Percentiles rank a stretch among this genome's conserved stretches.
These are phyloP conservation scores for Dolichotis patagonum DNA, from an alignment of 2,113 vertebrate species.

Conservation along the genomic window DNA sequence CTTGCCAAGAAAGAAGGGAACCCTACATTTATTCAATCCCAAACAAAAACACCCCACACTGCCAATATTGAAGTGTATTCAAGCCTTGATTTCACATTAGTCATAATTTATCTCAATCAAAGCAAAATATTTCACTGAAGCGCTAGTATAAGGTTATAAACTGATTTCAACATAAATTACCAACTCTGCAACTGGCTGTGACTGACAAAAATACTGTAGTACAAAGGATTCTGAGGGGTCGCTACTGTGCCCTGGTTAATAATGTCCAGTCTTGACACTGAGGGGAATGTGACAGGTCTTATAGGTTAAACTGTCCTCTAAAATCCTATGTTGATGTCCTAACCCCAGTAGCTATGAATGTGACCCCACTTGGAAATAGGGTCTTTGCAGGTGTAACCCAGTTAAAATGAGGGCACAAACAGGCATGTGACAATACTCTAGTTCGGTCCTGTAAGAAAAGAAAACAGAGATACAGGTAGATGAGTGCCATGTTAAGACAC, in stretches of 20 bases:
- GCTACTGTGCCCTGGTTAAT: not conserved
- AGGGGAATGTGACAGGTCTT: not conserved
- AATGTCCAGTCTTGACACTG: not conserved
- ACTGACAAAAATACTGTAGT: not conserved
- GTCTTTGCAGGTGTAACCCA: conserved; percentile 1
- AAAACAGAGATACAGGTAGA: not conserved
- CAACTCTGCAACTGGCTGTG: not conserved
- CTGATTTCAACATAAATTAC: not conserved
- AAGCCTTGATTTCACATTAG: not conserved
- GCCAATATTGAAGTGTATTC: conserved; percentile 12
- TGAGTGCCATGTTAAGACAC: no score
- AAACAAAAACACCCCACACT: not conserved
- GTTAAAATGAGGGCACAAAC: not conserved
- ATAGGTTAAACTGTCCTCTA: no score
- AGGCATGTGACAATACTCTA: not conserved
- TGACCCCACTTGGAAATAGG: not conserved
- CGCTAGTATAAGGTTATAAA: not conserved
- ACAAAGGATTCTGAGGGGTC: not conserved
- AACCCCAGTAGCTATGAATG: not conserved
- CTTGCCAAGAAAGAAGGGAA: not conserved
- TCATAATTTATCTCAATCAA: conserved; percentile 6
- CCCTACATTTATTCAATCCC: not conserved
- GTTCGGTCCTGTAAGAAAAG: not conserved
- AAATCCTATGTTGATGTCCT: not conserved
- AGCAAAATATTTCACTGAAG: conserved; percentile 23